Evolutionary conservation across 2,797 vertebrate genomes (phyloP), one percentile per base, ranked within the genome.

Genomic region (Crypturellus tataupa): DNA sequence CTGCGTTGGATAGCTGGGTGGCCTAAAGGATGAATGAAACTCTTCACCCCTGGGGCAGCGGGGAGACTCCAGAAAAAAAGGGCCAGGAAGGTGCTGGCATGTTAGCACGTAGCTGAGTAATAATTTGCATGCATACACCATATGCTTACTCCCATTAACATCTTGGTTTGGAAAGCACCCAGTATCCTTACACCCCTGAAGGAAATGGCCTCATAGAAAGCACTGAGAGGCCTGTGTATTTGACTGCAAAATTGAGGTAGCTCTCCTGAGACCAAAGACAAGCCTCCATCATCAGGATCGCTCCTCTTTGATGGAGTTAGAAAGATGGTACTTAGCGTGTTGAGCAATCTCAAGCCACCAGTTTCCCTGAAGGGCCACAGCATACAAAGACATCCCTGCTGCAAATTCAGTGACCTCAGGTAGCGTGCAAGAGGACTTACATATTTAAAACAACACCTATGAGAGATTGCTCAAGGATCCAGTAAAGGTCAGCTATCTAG

Each of bases 1-100:
- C 86, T 95, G 80, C 86, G 77, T 51, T 94, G 94, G 62, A 94
- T 78, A 96, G 39, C 94, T 97, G 96, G 96, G 96, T 97, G 97
- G 96, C 96, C 96, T 88, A 81, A 60, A 85, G 91, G 91, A 97
- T 96, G 94, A 96, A 96, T 97, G 92, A 67, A 95, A 72, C 39
- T 85, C 82, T 95, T 96, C 96, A 95, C 91, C 95, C 78, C 93
- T 86, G 87, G 91, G 84, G 93, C 93, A 96, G 91, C 33, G 84
- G 53, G 80, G 67, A 92, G 53, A 89, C 92, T 96, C 58, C 68
- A 91, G 71, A 90, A 69, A 88, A 72, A 72, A 72, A 89, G 78
- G 86, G 72, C 85, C 84, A 85, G 86, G 72, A 96, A 96, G 93
- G 95, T 96, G 94, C 93, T 88, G 78, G 92, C 89, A 85, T 94